Evolutionary conservation across 1,140 invertebrate species (phyloP).

Genomic region (Zaprionus kolodkinae): DNA sequence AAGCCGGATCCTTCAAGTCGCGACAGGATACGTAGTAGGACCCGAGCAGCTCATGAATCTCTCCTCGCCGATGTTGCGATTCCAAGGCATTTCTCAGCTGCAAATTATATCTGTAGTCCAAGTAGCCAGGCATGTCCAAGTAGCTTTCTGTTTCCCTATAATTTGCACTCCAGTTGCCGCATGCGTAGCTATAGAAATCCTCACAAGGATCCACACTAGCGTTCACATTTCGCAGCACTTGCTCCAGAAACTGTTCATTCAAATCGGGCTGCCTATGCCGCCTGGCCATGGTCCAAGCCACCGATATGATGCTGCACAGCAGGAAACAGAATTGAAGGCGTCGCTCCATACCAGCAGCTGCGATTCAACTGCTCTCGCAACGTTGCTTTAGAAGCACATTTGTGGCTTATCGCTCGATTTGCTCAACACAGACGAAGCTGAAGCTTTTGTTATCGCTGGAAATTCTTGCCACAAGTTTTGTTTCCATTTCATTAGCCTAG

Average conservation of each 20-base stretch:
- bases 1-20: constrained; percentile 29
- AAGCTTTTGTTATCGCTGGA: constrained; percentile 26
- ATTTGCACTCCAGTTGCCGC: constrained; percentile 60
- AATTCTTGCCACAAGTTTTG: constrained; percentile 27
- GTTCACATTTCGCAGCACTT: constrained; percentile 57
- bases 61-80: background rate
- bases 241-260: constrained; percentile 30
- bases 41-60: constrained; percentile 41
- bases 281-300: constrained; percentile 2
- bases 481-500: constrained; percentile 20
- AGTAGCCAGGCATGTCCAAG: constrained; percentile 65
- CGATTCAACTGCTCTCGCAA: constrained; percentile 34
- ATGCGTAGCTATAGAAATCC: constrained; percentile 66
- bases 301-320: constrained; percentile 12
- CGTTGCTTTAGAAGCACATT: constrained; percentile 1
- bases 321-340: constrained; percentile 32
- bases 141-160: constrained; percentile 32
- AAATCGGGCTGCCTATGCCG: constrained; percentile 7
- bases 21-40: constrained; percentile 47
- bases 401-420: constrained; percentile 32
- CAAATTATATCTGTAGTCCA: constrained; percentile 57
- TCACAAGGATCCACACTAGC: constrained; percentile 58
- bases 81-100: constrained; percentile 43
- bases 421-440: constrained; percentile 18
- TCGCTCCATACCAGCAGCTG: constrained; percentile 41